Conservation (phyloP, 1,140 invertebrate species). For the Pentalonia nigronervosa region DNA sequence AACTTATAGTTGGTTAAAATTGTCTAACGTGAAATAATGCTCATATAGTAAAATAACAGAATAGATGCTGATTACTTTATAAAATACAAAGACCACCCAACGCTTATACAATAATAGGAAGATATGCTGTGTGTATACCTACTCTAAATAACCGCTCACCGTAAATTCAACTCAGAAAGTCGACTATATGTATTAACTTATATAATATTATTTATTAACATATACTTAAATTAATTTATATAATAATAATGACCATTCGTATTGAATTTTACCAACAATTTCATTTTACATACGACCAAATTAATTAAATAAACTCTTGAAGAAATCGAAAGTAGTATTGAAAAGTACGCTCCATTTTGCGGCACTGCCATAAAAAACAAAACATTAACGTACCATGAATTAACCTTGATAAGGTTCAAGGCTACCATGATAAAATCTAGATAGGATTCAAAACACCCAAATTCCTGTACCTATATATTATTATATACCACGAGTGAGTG, state of each 20-base stretch:
- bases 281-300: not conserved
- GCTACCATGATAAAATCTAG: not conserved
- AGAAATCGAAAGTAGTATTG: conserved; percentile 11
- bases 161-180: not conserved
- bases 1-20: not conserved
- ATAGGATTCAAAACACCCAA: conserved; percentile 36
- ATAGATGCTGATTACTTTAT: not conserved
- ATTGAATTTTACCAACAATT: not conserved
- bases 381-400: not conserved
- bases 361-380: not conserved
- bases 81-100: conserved; percentile 32
- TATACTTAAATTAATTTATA: not conserved
- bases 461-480: conserved; percentile 8
- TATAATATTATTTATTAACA: not conserved
- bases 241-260: not conserved
- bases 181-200: not conserved
- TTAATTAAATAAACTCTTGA: not conserved
- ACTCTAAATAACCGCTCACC: not conserved
- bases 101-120: not conserved
- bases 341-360: not conserved
- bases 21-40: not conserved
- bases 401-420: conserved; percentile 49
- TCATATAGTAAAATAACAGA: not conserved
- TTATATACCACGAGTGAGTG: conserved; percentile 17
- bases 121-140: not conserved